These are phyloP conservation scores for Tipula helvola DNA, from an alignment of 2,888 invertebrate genomes.

Conservation along the genomic window DNA sequence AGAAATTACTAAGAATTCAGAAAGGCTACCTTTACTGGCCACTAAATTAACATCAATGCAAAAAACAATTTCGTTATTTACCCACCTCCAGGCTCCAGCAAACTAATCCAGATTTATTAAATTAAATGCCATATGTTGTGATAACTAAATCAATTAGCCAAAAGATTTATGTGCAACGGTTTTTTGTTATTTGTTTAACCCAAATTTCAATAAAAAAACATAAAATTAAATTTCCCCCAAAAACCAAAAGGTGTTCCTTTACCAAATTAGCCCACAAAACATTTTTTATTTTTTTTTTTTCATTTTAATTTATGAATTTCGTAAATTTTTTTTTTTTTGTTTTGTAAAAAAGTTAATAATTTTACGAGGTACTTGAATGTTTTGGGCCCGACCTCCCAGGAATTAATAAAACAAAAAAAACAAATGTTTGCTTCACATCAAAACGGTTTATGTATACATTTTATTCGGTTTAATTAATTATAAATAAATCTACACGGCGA, in stretches of 20 bases:
- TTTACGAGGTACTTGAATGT: not conserved
- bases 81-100: too few relatives aligned
- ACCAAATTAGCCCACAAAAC: not conserved
- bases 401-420: not conserved
- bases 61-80: too few relatives aligned
- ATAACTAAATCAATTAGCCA: not conserved
- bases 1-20: too few relatives aligned
- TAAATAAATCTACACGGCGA: not conserved
- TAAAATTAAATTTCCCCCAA: not conserved
- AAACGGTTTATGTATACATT: not conserved
- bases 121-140: not conserved
- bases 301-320: not conserved
- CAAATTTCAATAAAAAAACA: not conserved
- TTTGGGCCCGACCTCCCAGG: not conserved
- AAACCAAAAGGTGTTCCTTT: not conserved
- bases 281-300: too few relatives aligned
- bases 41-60: too few relatives aligned
- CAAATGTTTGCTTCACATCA: not conserved
- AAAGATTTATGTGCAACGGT: not conserved
- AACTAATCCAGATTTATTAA: too few relatives aligned
- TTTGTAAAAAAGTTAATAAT: not conserved
- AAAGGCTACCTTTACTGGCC: too few relatives aligned
- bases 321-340: not conserved
- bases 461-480: not conserved
- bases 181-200: not conserved